phyloP scores from a whole-genome alignment of 2,888 invertebrate species.

The Mylabris sibirica region DNA sequence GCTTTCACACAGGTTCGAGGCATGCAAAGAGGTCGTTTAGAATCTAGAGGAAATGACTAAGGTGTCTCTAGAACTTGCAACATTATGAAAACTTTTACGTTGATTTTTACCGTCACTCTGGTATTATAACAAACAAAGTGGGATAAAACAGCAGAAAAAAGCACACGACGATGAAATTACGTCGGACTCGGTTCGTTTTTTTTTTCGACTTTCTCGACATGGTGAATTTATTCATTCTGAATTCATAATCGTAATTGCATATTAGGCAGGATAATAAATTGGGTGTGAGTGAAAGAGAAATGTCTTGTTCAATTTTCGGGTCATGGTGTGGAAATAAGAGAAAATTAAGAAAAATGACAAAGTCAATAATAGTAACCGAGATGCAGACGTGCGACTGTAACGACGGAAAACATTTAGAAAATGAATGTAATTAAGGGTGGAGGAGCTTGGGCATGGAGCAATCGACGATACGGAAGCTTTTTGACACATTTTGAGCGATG shows the following conservation, averaged over 20 bases:
- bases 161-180: slow-evolving; percentile 34
- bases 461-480: neutral
- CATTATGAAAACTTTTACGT: slow-evolving; percentile 46
- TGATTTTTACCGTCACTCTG: slow-evolving; percentile 33
- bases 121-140: slow-evolving; percentile 4
- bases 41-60: slow-evolving; percentile 51
- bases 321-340: neutral
- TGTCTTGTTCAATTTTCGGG: slow-evolving; percentile 4
- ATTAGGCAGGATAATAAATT: slow-evolving; percentile 11
- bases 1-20: slow-evolving; percentile 46
- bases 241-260: slow-evolving; percentile 31
- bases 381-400: neutral
- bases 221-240: slow-evolving; percentile 34
- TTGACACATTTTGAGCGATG: neutral
- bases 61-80: slow-evolving; percentile 52
- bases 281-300: slow-evolving; percentile 4
- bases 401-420: neutral
- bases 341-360: neutral
- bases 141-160: slow-evolving; percentile 11
- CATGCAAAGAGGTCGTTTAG: slow-evolving; percentile 53
- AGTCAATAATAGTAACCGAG: neutral
- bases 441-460: neutral
- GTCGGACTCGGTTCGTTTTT: slow-evolving; percentile 29
- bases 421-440: neutral
- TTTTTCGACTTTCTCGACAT: slow-evolving; percentile 12